Conservation (phyloP, 2,113 vertebrate genomes). For the Glaucomys volans region DNA sequence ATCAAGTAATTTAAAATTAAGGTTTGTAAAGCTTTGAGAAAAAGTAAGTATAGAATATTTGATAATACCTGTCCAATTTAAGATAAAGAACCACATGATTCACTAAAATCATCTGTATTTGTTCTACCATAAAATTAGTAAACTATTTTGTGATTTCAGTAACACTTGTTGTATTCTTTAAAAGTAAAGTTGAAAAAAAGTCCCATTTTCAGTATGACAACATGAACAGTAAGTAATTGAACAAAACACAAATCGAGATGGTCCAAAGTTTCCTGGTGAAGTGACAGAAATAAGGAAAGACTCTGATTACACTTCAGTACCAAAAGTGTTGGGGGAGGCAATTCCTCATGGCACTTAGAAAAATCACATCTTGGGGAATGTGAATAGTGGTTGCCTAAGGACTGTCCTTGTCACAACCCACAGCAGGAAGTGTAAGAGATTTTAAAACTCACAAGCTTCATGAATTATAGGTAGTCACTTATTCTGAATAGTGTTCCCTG, state of each 20-base stretch:
- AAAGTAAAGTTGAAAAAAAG: background rate
- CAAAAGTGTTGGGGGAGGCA: background rate
- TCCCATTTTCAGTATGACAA: background rate
- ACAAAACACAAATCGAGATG: background rate
- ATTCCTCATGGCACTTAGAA: background rate
- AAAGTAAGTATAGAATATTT: background rate
- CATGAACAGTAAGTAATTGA: background rate
- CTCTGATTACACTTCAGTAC: background rate
- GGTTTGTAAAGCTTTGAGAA: background rate
- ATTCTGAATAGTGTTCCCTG: background rate
- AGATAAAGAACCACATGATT: background rate
- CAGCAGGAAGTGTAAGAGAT: background rate
- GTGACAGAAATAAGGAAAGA: background rate
- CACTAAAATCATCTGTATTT: background rate
- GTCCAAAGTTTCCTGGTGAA: background rate
- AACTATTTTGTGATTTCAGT: background rate
- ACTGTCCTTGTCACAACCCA: background rate
- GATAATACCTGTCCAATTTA: background rate
- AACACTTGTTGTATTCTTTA: background rate
- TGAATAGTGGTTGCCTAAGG: background rate
- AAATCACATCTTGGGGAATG: background rate
- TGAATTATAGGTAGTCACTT: background rate
- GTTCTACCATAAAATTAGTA: background rate
- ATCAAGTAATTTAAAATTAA: background rate
- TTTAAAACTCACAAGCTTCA: background rate